Conservation (phyloP, 2,797 vertebrate genomes). For the Oryzias sinensis region DNA sequence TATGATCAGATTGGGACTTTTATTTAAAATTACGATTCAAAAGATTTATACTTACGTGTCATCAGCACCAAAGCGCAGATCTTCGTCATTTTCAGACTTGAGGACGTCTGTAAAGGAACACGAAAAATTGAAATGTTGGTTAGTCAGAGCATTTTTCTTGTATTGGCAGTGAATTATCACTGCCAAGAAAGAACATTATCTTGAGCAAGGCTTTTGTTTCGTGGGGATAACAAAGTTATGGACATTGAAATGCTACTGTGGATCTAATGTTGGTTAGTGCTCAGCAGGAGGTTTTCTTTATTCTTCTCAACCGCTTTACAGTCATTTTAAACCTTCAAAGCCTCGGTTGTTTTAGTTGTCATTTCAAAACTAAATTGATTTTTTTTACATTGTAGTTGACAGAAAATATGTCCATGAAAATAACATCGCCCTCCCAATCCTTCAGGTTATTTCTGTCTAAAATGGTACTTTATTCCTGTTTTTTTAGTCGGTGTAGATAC, state of each 20-base stretch:
- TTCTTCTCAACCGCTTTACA: slow-evolving; percentile 17
- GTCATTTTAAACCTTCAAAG: slow-evolving; percentile 12
- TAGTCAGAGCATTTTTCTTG: not conserved
- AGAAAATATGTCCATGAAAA: slow-evolving; percentile 29
- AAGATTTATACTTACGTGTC: slow-evolving; percentile 63
- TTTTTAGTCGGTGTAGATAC: not conserved
- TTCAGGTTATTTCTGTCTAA: slow-evolving; percentile 25
- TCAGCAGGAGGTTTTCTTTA: no score
- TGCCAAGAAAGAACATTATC: slow-evolving; percentile 4
- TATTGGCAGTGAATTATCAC: not conserved
- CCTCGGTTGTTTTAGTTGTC: not conserved
- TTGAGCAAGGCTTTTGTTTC: not conserved
- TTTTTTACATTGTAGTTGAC: not conserved
- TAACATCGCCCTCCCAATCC: slow-evolving; percentile 10
- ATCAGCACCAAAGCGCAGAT: slow-evolving; percentile 65
- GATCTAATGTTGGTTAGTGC: no score
- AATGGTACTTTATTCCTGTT: slow-evolving; percentile 20
- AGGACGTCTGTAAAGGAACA: slow-evolving; percentile 7
- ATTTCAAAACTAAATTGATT: not conserved
- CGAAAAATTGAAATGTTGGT: not conserved
- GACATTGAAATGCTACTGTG: no score
- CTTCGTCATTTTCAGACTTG: slow-evolving; percentile 68
- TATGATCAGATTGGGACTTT: no score
- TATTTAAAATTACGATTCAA: no score
- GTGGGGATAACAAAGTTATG: no score